Evolutionary conservation across 2,797 vertebrate genomes (phyloP).

Genomic region (Anabacerthia variegaticeps): DNA sequence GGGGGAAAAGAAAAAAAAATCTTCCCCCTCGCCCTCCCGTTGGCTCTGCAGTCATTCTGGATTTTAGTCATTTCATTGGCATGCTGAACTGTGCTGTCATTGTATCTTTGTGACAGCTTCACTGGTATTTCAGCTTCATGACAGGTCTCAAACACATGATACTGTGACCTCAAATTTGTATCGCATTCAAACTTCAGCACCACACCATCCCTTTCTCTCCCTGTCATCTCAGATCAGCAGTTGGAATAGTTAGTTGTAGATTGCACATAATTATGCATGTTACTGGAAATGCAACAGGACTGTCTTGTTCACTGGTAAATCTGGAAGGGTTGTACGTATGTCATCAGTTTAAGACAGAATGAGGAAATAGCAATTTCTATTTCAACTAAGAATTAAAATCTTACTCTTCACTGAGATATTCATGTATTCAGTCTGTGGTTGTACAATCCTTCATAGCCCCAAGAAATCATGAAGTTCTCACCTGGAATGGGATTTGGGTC

Average conservation of each 20-base stretch:
- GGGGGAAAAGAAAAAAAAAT: neutral
- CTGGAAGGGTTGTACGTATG: neutral
- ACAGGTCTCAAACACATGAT: conserved; percentile 3
- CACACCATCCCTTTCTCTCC: neutral
- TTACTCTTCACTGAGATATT: neutral
- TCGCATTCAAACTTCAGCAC: neutral
- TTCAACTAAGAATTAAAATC: neutral
- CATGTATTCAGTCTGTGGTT: neutral
- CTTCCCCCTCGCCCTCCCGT: neutral
- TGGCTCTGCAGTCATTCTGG: neutral
- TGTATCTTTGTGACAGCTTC: neutral
- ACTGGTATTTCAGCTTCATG: neutral
- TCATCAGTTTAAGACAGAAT: neutral
- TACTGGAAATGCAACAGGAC: neutral
- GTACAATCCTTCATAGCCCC: neutral
- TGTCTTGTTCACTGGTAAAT: neutral
- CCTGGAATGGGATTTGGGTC: neutral
- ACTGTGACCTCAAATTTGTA: neutral
- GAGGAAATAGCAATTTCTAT: neutral
- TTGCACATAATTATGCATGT: neutral
- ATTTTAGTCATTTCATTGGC: conserved; percentile 11
- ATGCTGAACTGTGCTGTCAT: neutral
- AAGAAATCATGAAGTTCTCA: neutral
- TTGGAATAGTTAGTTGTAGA: neutral
- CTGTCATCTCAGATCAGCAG: neutral